phyloP scores from a whole-genome alignment of 2,113 vertebrate species.

The Hemichromis elongatus region DNA sequence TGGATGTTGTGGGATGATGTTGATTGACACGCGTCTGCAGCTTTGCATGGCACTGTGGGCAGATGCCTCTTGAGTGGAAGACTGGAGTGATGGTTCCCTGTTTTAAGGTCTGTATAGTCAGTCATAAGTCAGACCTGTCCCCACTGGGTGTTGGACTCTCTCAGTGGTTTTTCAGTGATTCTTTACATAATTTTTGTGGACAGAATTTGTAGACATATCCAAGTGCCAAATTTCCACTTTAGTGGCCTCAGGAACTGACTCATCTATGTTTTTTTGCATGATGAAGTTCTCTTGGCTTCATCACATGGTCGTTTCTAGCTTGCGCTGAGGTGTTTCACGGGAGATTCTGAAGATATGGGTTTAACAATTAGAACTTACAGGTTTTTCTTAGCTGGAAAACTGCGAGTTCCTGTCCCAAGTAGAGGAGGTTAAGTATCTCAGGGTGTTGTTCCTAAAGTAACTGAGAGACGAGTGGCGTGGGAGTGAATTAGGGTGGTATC shows the following conservation, averaged over 20 bases:
- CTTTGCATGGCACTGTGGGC: not conserved
- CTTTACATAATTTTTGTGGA: not conserved
- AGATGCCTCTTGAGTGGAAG: not conserved
- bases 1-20: not conserved
- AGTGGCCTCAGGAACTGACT: not conserved
- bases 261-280: not conserved
- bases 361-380: not conserved
- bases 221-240: not conserved
- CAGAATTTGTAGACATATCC: not conserved
- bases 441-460: not conserved
- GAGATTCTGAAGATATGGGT: not conserved
- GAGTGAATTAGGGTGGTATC: no score
- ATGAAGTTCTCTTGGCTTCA: not conserved
- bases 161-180: not conserved
- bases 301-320: not conserved
- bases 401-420: not conserved
- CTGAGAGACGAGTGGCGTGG: not conserved
- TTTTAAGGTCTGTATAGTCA: not conserved
- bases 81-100: not conserved
- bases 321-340: not conserved
- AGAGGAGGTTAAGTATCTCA: not conserved
- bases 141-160: not conserved
- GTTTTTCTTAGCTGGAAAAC: not conserved
- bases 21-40: not conserved
- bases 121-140: not conserved